phyloP scores from a whole-genome alignment of 2,888 invertebrate genomes.

The Gari tellinella region DNA sequence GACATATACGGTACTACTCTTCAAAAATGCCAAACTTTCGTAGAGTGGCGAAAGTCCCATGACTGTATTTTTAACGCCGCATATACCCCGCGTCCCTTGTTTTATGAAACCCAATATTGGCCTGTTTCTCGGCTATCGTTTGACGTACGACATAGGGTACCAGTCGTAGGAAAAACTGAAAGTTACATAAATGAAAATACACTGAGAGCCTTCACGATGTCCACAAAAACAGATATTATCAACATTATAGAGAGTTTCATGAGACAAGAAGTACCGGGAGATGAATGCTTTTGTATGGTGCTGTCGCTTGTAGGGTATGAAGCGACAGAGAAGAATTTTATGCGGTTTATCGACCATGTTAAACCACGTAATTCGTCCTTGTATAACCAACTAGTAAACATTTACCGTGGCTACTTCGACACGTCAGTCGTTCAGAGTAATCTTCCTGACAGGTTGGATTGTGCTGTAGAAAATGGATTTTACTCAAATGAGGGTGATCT shows the following conservation, averaged over 20 bases:
- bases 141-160: too few relatives aligned
- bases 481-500: constrained; percentile 50
- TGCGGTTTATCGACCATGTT: constrained; percentile 26
- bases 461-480: constrained; percentile 62
- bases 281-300: constrained; percentile 69
- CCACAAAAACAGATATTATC: not conserved
- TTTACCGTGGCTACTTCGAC: constrained; percentile 58
- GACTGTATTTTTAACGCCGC: too few relatives aligned
- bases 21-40: too few relatives aligned
- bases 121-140: too few relatives aligned
- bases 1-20: too few relatives aligned
- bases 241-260: constrained; percentile 34
- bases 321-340: constrained; percentile 44
- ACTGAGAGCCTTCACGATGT: not conserved
- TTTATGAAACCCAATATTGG: too few relatives aligned
- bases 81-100: too few relatives aligned
- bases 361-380: constrained; percentile 24
- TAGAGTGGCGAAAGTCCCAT: too few relatives aligned
- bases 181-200: too few relatives aligned
- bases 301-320: constrained; percentile 63
- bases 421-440: constrained; percentile 17
- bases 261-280: constrained; percentile 36
- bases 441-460: constrained; percentile 48
- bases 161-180: too few relatives aligned
- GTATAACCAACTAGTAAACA: constrained; percentile 43